These are phyloP conservation scores for Balaeniceps rex DNA, from an alignment of 2,113 vertebrate species.

Conservation along the genomic window DNA sequence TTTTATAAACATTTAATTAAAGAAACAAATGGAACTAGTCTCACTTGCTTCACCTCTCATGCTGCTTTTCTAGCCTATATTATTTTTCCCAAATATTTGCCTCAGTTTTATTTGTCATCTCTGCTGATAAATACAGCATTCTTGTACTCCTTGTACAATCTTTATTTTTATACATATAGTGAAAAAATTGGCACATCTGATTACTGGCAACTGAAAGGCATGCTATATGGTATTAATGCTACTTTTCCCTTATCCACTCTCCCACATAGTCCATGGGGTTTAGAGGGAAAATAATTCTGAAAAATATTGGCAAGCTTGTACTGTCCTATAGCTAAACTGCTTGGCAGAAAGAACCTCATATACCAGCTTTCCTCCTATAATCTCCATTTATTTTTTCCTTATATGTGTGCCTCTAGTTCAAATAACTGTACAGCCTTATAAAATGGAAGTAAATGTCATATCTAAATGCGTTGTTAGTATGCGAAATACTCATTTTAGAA, in stretches of 20 bases:
- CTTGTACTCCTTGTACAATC: neutral
- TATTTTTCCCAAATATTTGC: neutral
- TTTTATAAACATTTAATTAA: neutral
- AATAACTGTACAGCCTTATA: neutral
- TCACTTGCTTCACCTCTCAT: neutral
- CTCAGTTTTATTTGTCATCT: neutral
- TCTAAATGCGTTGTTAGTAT: neutral
- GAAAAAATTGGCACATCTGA: neutral
- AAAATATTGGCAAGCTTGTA: neutral
- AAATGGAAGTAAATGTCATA: conserved; percentile 47
- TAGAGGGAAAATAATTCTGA: neutral
- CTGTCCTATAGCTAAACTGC: neutral
- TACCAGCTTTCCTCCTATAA: neutral
- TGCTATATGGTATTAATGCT: neutral
- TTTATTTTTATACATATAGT: neutral
- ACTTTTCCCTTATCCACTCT: neutral
- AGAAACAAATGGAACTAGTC: neutral
- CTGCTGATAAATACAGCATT: neutral
- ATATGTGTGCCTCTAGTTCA: neutral
- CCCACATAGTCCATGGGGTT: neutral
- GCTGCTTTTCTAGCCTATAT: neutral
- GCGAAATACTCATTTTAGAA: conserved; percentile 1
- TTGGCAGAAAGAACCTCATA: neutral
- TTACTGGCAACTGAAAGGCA: neutral
- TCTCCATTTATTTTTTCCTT: neutral